Evolutionary conservation across 2,888 invertebrate species (phyloP), one percentile per base, ranked within the genome.

Genomic region (Mythimna albipuncta): DNA sequence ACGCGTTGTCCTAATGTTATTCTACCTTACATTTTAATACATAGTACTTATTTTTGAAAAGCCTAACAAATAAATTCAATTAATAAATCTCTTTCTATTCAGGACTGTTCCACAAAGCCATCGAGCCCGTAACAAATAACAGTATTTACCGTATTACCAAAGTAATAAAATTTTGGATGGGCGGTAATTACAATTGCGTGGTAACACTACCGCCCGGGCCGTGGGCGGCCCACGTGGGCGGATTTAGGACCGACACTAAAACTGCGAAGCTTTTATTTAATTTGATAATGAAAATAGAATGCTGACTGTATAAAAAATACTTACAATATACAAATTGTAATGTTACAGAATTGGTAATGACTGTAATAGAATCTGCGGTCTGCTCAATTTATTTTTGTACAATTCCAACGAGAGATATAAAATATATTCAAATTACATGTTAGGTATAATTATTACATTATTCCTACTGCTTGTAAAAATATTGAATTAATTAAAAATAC

Each of bases 191-290:
- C 70, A 77, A 74, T 77, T 77, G 32, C 59, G 63, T 71, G 59
- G 68, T 44, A 64, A 71, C 41, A 62, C 6, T 21, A 21, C 54
- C 69, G 64, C 58, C 64, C 61, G 41, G 10, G 7, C 7, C 2
- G 82, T 79, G 77, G 79, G 82, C 73, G 82, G 71, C 32, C 57
- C 69, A 58, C 55, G 82, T 77, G 52, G 79, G 77, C 71, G 73
- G 64, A 35, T 47, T 62, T 55, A 62, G 64, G 44, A 6, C 19
- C 69, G 21, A 64, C 76, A 79, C 82, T 61, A 35, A 72, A 79
- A 77, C 82, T 82, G 61, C 13, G 79, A 35, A 82, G 32, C 54
- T 69, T 10, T 35, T 52, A 13, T 57, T 72, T 41, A 9, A 6
- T 65, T 52, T 52, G 1, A 32, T 41, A 50, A 64, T n/a, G n/a